These are phyloP conservation scores for Pelecanoides urinatrix DNA, from an alignment of 2,113 vertebrate genomes.

Conservation along the genomic window DNA sequence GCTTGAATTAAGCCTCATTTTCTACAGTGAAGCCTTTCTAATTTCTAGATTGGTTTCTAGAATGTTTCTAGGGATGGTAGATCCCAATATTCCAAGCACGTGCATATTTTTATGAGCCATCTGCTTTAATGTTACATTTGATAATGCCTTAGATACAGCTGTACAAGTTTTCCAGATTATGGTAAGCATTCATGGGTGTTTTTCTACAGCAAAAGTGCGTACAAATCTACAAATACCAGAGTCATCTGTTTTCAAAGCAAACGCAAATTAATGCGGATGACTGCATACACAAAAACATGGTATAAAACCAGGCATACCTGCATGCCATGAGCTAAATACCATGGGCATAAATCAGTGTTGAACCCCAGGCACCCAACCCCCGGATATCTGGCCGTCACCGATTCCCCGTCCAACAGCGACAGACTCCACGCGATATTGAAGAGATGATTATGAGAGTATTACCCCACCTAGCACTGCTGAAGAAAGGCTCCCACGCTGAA, in stretches of 20 bases:
- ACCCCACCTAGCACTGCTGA: constrained; percentile 35
- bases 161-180: neutral
- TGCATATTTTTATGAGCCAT: neutral
- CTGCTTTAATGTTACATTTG: neutral
- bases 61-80: neutral
- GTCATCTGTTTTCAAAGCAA: neutral
- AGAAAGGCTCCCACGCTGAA: constrained; percentile 49
- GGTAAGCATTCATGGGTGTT: neutral
- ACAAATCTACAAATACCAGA: neutral
- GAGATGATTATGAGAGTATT: neutral
- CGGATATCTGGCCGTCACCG: fast-evolving
- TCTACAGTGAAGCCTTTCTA: neutral
- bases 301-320: neutral
- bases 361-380: neutral
- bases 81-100: neutral
- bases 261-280: neutral
- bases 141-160: neutral
- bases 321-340: neutral
- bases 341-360: neutral
- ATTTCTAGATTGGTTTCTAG: neutral
- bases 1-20: neutral
- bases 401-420: neutral
- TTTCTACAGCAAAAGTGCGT: neutral
- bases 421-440: neutral
- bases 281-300: fast-evolving